Conservation (phyloP, 2,797 vertebrate genomes). For the Anomalospiza imberbis region DNA sequence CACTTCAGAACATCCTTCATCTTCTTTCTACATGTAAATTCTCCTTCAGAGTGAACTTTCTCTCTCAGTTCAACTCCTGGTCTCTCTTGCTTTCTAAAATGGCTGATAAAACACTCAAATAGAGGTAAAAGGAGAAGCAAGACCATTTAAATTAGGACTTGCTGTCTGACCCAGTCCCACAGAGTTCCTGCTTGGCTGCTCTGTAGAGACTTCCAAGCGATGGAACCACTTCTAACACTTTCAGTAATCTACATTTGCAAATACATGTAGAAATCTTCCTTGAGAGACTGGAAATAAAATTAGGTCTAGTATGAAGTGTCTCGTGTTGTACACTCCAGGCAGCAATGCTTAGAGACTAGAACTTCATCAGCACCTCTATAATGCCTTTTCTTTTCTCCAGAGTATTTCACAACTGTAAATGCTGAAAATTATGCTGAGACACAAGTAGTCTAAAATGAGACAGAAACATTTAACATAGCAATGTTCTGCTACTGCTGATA, state of each 20-base stretch:
- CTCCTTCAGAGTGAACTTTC: background rate
- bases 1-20: background rate
- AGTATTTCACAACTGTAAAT: slow-evolving; percentile 3
- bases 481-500: slow-evolving; percentile 12
- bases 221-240: slow-evolving; percentile 8
- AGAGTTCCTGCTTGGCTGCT: background rate
- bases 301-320: background rate
- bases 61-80: background rate
- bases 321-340: background rate
- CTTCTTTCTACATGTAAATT: background rate
- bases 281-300: slow-evolving; percentile 13
- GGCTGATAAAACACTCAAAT: background rate
- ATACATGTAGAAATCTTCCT: slow-evolving; percentile 8
- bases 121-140: background rate
- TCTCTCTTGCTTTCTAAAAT: background rate
- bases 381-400: background rate
- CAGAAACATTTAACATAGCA: background rate
- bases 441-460: background rate
- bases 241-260: background rate
- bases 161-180: background rate
- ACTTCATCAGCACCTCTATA: background rate
- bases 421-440: background rate
- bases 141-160: background rate
- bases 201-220: background rate
- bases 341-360: background rate